Conservation (phyloP, 2,113 vertebrate species). For the Haliaeetus leucogaster region DNA sequence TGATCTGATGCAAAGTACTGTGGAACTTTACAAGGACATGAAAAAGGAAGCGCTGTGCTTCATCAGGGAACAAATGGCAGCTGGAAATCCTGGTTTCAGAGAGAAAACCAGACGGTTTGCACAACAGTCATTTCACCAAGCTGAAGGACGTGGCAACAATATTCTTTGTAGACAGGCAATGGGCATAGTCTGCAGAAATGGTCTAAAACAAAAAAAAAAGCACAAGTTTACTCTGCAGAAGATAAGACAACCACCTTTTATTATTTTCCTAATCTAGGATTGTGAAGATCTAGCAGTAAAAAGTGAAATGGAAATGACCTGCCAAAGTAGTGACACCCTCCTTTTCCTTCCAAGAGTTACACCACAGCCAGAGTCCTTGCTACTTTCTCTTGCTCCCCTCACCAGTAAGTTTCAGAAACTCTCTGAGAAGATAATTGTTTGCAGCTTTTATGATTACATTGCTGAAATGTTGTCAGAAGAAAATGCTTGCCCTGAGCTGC, state of each 20-base stretch:
- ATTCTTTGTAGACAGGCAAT: not conserved
- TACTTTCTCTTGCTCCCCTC: not conserved
- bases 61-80: not conserved
- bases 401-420: not conserved
- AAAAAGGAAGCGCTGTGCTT: not conserved
- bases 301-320: not conserved
- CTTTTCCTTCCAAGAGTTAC: not conserved
- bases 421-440: not conserved
- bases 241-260: not conserved
- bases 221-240: not conserved
- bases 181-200: not conserved
- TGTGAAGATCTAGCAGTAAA: not conserved
- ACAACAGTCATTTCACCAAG: not conserved
- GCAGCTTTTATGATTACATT: not conserved
- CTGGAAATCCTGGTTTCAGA: not conserved
- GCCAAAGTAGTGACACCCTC: not conserved
- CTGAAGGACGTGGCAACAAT: not conserved
- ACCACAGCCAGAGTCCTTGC: not conserved
- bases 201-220: not conserved
- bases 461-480: not conserved
- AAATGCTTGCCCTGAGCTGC: not conserved
- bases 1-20: not conserved
- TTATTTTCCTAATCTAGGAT: not conserved
- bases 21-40: not conserved
- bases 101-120: not conserved